Base-by-base conservation (phyloP, 1,140 invertebrate genomes). In the Cydia amplana region DNA sequence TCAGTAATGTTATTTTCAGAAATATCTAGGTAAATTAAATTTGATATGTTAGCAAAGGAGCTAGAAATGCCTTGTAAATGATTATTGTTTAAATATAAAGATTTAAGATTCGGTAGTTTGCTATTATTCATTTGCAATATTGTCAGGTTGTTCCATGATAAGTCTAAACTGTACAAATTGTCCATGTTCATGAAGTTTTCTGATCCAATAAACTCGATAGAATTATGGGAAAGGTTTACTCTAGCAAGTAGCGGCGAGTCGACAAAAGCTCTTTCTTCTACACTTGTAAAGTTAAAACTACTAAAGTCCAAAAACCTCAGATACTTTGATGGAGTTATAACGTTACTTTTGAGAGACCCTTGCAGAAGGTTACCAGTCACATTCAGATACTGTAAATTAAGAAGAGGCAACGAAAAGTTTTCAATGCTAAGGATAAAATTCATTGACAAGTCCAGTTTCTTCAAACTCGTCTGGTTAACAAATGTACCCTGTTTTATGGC, bases 321-420 rank as follows among this genome's bases (percentile, higher is more conserved):
- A 72, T 64, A 85, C 74, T 78, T 83, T 18, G 84, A 86, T 5
- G 87, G 86, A 79, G 86, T 89, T 55, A 89, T 83, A 6, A 82
- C 77, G 65, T 89, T 76, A 74, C 74, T 75, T 70, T 82, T 79
- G 32, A 91, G 77, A 14, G 67, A 36, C 18, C 86, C 90, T n/a
- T 63, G 51, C 73, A 90, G 32, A 49, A 63, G 23, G 80, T 90
- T 91, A 18, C 83, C 83, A 10, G 74, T 76, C 10, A 90, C 28
- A 78, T 87, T 80, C 43, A 91, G 80, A 80, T 86, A 89, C 82
- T 90, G 87, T 5, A 91, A 77, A 67, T 83, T 88, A 9, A 73
- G 20, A 60, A 90, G 77, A 4, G 90, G 85, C 43, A 90, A 80
- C 6, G 87, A 84, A 74, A 82, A 75, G 55, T 76, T 74, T 77